Evolutionary conservation across 2,113 vertebrate species (phyloP).

Genomic region (Coryphaenoides rupestris): DNA sequence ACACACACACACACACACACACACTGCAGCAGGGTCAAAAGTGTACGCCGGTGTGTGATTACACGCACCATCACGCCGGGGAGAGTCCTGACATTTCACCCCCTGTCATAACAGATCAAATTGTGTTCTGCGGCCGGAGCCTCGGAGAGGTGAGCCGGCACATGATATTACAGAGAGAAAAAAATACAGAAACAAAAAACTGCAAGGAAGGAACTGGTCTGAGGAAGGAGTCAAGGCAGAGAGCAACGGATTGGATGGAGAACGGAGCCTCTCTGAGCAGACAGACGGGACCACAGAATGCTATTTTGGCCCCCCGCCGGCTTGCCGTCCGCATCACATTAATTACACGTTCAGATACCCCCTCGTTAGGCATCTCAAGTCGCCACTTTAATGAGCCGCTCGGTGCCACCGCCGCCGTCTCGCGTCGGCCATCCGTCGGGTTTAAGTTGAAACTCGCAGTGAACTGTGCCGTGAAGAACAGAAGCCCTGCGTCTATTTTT

Average conservation of each 20-base stretch:
- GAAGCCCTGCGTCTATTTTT: conserved; percentile 48
- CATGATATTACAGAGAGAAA: conserved; percentile 7
- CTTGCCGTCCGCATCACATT: conserved; percentile 14
- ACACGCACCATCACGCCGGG: conserved; percentile 19
- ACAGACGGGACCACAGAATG: too few relatives aligned
- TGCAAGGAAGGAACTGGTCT: too few relatives aligned
- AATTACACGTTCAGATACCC: not conserved
- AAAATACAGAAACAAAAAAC: not conserved
- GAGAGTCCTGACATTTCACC: conserved; percentile 11
- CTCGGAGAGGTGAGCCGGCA: too few relatives aligned
- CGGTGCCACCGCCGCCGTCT: conserved; percentile 28
- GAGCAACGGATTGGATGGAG: too few relatives aligned
- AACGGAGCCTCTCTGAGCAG: too few relatives aligned
- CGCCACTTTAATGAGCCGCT: conserved; percentile 15
- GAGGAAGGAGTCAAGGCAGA: too few relatives aligned
- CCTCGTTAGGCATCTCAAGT: conserved; percentile 7
- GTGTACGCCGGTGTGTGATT: conserved; percentile 20
- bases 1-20: not conserved
- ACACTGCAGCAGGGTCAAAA: not conserved
- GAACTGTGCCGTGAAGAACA: conserved; percentile 30
- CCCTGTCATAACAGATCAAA: conserved; percentile 11
- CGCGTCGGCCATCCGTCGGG: conserved; percentile 20
- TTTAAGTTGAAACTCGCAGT: conserved; percentile 19
- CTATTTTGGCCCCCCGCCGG: not conserved
- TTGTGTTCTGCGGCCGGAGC: not conserved